Base-by-base conservation (phyloP, 2,113 vertebrate genomes). In the Dinomys branickii region DNA sequence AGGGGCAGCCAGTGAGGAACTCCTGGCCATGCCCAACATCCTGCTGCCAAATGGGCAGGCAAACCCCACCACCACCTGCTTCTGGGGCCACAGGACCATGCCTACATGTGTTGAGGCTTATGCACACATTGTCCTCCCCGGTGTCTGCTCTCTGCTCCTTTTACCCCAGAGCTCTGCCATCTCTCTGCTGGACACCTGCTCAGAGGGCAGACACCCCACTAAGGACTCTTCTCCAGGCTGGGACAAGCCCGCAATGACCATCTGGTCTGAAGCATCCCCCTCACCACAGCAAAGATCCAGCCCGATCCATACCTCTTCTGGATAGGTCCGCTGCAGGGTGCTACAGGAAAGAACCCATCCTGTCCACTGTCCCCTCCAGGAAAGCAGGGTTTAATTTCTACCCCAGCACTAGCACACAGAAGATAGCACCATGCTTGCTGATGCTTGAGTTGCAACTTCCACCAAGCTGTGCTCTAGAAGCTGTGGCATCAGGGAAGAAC, bases 301-400 rank as follows among this genome's bases (percentile, higher is more conserved):
- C 5, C 2, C 0, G 0, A 3, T 24, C 41, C 6, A 58, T 38
- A 47, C n/a, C 52, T 84, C 54, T 80, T 35, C 54, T n/a, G 30
- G n/a, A 28, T 11, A 0, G 14, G 3, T 41, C 47, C 58, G 54
- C 63, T 10, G 28, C n/a, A 73, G 3, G 54, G 24, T 30, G 35
- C 77, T 10, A 35, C 38, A 38, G 12, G 2, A 61, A 2, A 14
- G 44, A 7, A 82, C 10, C 38, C 33, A 41, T 63, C 2, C 4
- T 0, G 0, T 24, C 61, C 1, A 0, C 2, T 10, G 1, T 50
- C 52, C 38, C 24, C 73, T 89, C 50, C 16, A 71, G 6, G 30
- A 75, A 16, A 91, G 35, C 3, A 50, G 22, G 35, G 26, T 56
- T 38, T 54, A 20, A 41, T 22, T 52, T 69, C 6, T 16, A 11